Percentiles rank a stretch among this genome's conserved stretches.
These are phyloP conservation scores for Balaeniceps rex DNA, from an alignment of 2,113 vertebrate species.

Conservation along the genomic window DNA sequence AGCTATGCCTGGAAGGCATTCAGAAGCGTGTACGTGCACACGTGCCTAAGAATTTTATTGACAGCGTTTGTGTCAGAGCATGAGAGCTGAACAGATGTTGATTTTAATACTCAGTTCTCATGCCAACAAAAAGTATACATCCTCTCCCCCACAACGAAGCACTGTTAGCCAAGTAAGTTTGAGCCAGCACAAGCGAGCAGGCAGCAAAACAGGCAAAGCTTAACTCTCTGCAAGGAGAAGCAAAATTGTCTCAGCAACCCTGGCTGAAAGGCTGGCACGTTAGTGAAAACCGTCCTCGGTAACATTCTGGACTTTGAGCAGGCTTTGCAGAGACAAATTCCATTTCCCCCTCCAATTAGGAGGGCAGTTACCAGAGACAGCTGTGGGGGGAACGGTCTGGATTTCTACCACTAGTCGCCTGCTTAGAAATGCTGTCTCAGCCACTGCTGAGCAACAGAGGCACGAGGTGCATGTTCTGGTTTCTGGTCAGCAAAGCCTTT, in stretches of 20 bases:
- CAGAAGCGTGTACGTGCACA: background rate
- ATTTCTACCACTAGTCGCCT: background rate
- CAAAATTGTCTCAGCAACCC: background rate
- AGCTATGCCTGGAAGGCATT: background rate
- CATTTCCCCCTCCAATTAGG: background rate
- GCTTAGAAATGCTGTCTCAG: background rate
- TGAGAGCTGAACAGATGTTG: conserved; percentile 7
- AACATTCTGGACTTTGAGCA: conserved; percentile 20
- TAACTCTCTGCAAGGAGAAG: background rate
- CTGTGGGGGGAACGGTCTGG: background rate
- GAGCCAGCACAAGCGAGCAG: background rate
- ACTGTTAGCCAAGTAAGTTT: background rate
- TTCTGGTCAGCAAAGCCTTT: background rate
- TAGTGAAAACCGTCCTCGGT: background rate
- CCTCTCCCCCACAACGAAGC: background rate
- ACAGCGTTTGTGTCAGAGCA: background rate
- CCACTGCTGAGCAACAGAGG: background rate
- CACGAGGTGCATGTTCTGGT: fast-evolving
- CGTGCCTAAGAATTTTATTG: background rate
- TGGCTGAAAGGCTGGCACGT: background rate
- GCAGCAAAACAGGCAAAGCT: conserved; percentile 11
- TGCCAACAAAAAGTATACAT: background rate
- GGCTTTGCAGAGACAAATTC: conserved; percentile 28
- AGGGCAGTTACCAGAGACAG: background rate
- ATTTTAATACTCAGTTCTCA: background rate